Conservation (phyloP, 2,797 vertebrate genomes). For the Falco berigora region DNA sequence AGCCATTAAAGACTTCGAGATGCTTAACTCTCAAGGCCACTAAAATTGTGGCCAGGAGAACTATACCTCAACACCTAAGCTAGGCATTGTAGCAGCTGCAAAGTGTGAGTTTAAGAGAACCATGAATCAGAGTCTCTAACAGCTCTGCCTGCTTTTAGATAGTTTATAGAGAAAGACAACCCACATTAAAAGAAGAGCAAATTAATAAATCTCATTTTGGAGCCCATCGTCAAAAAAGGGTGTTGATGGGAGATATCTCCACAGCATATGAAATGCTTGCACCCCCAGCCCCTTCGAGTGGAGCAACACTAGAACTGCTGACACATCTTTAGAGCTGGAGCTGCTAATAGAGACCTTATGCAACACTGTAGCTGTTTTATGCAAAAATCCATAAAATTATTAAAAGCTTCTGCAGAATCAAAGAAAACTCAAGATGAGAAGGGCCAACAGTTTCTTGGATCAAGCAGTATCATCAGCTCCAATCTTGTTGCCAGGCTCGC, state of each 20-base stretch:
- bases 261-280: neutral
- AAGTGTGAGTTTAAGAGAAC: neutral
- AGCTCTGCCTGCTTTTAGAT: neutral
- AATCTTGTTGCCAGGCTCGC: slow-evolving; percentile 22
- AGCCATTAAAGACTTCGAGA: neutral
- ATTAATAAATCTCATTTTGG: neutral
- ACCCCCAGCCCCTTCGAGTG: neutral
- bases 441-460: slow-evolving; percentile 44
- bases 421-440: slow-evolving; percentile 50
- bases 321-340: neutral
- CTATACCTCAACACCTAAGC: neutral
- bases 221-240: neutral
- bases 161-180: neutral
- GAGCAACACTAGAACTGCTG: neutral
- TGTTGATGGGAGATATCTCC: neutral
- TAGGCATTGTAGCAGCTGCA: neutral
- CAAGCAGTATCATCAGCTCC: neutral
- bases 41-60: neutral
- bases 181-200: neutral
- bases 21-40: neutral
- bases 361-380: slow-evolving; percentile 25
- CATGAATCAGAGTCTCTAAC: neutral
- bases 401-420: slow-evolving; percentile 57
- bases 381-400: slow-evolving; percentile 58
- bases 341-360: slow-evolving; percentile 44